Evolutionary conservation across 2,888 invertebrate species (phyloP), one percentile per base, ranked within the genome.

Genomic region (Lottia scabra): DNA sequence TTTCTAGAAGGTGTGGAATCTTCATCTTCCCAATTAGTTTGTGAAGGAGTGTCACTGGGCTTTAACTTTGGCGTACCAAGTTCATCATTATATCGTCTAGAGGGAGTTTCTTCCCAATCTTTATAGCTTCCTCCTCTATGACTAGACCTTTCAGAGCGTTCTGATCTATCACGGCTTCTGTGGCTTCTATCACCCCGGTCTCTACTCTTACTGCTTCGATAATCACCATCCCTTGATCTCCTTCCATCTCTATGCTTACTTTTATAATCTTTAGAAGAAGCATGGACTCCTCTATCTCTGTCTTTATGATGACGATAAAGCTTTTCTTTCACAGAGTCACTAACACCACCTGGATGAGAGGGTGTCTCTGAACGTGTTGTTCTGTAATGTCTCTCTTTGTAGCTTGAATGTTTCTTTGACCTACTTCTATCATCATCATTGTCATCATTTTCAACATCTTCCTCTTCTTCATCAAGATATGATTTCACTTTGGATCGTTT

Each of bases 341-440:
- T 95, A 27, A 98, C 94, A 6, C 98, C 98, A 5, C 97, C 98
- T 0, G 97, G 96, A 85, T 98, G 94, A 0, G 97, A 95, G 0
- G 98, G 98, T 0, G 98, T 98, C 90, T 98, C 98, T 83, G 94
- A 94, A 82, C 94, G 93, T 15, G 93, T 92, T 67, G 93, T 92
- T 66, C 98, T 92, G 85, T 97, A 95, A 87, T 95, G 94, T 73
- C 89, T 88, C 19, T 56, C 56, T 56, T 56, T 56, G 56, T 10
- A 10, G 23, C 13, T 56, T 23, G 19, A 19, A 56, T 56, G 56
- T 56, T 23, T 56, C 10, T 23, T 13, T 23, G 56, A 23, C 12
- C 63, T 67, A 27, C 27, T 63, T 19, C 63, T 77, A 30, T 74
- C 67, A 56, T 75, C 75, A n/a, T 73, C 74, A 30, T 76, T 68